A percentile compares a stretch with the other conserved stretches of the same genome.
Evolutionary conservation across 2,113 vertebrate genomes (phyloP).

Genomic region (Neodontobutis hainanensis): DNA sequence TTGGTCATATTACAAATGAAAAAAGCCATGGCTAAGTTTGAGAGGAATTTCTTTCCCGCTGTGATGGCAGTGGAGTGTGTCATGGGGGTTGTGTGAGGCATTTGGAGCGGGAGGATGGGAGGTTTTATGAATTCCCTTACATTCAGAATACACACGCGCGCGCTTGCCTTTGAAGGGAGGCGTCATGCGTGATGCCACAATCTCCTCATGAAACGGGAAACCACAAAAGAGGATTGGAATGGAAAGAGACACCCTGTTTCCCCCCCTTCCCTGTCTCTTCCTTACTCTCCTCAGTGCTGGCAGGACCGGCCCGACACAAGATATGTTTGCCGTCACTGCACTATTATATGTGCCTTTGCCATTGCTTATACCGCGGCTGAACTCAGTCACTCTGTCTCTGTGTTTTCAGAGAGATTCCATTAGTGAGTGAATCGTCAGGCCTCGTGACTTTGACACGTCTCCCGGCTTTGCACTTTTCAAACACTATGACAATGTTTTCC

Average conservation of each 20-base stretch:
- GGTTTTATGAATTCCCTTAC: slow-evolving; percentile 31
- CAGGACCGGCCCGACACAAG: slow-evolving; percentile 33
- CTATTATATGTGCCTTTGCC: slow-evolving; percentile 9
- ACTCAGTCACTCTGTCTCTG: background rate
- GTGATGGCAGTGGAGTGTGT: slow-evolving; percentile 35
- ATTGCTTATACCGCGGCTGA: background rate
- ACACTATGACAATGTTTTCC: slow-evolving; percentile 68
- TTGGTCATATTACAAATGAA: slow-evolving; percentile 8
- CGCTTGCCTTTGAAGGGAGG: slow-evolving; percentile 49
- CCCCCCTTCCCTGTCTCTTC: background rate
- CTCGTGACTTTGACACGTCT: slow-evolving; percentile 52
- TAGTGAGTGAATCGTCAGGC: slow-evolving; percentile 62
- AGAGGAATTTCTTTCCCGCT: background rate
- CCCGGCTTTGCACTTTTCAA: slow-evolving; percentile 62
- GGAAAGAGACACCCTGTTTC: slow-evolving; percentile 28
- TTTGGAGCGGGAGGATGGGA: background rate
- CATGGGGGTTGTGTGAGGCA: slow-evolving; percentile 31
- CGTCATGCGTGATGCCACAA: slow-evolving; percentile 53
- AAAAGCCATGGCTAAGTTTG: slow-evolving; percentile 24
- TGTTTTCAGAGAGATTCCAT: slow-evolving; percentile 50
- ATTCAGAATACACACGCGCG: slow-evolving; percentile 35
- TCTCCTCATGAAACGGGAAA: slow-evolving; percentile 55
- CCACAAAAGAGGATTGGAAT: slow-evolving; percentile 68
- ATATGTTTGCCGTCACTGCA: slow-evolving; percentile 31
- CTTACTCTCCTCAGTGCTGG: slow-evolving; percentile 6